Base-by-base conservation (phyloP, 2,888 invertebrate genomes). In the Odiellus spinosus region DNA sequence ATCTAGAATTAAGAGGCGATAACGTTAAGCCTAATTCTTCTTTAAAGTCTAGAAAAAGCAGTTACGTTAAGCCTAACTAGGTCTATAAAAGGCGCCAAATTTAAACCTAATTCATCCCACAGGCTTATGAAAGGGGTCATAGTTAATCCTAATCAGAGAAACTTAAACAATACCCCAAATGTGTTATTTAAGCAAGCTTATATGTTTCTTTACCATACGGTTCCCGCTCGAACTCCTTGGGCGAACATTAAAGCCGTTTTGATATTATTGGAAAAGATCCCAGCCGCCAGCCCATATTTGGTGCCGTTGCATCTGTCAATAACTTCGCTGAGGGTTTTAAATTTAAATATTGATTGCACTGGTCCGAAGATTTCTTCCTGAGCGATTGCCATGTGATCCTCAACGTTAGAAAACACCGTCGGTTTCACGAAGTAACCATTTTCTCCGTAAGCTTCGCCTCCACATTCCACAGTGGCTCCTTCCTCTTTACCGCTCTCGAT, bases 221-320 rank as follows among this genome's bases (percentile, higher is more conserved):
- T 80, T 42, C 85, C 86, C 48, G 84, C 82, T 48, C 77, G 70
- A 3, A 83, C 75, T 48, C 75, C 74, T 39, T 80, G 78, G 45
- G 80, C 74, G 60, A 80, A 80, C 51, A 74, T 74, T 48, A 86
- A 64, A 2, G 85, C 85, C 44, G 71, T 80, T 62, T 83, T 75
- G 18, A 88, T 67, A 64, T 83, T 76, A 44, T 82, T 82, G 2
- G 91, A 90, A 64, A 88, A 82, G 45, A 96, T 76, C 15, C 84
- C 88, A 4, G 93, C 86, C 1, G 93, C 95, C 45, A 96, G 72
- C 2, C 96, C 96, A 65, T 93, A 96, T 46, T 81, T 76, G 0
- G 84, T 78, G 58, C 77, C 73, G 68, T 96, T 93, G 46, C 93
- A 90, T 45, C 93, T 74, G 55, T 80, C 76, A 43, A 93, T 77